Percentiles rank a stretch among this genome's conserved stretches.
Evolutionary conservation across 2,797 vertebrate genomes (phyloP).

Genomic region (Perodicticus potto): DNA sequence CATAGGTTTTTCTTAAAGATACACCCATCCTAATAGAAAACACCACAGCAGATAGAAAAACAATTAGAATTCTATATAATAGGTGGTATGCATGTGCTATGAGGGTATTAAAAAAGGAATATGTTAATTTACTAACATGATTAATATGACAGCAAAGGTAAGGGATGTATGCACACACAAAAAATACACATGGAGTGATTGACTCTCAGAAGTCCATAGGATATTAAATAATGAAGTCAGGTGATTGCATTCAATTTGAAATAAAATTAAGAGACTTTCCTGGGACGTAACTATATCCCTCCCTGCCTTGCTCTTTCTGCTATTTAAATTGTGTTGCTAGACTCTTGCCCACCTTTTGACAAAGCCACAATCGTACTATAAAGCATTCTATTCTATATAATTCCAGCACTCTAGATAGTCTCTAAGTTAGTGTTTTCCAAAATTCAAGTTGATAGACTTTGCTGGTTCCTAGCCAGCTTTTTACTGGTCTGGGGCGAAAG

Average conservation of each 20-base stretch:
- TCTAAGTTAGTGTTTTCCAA: not conserved
- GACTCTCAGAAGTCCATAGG: not conserved
- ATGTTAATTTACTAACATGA: not conserved
- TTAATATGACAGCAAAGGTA: not conserved
- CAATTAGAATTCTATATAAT: not conserved
- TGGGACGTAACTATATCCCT: not conserved
- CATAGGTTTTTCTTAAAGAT: not conserved
- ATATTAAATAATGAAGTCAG: not conserved
- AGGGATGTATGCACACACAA: not conserved
- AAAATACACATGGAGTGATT: not conserved
- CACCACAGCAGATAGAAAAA: not conserved
- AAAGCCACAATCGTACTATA: not conserved
- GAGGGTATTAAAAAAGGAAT: not conserved
- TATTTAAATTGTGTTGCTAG: not conserved
- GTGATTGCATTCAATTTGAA: slow-evolving; percentile 21
- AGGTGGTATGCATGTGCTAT: not conserved
- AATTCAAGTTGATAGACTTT: not conserved
- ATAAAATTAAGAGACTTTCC: not conserved
- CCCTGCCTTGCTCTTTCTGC: not conserved
- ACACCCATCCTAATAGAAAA: not conserved
- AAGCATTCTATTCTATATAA: not conserved
- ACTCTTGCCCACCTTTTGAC: not conserved
- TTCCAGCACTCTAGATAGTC: not conserved
- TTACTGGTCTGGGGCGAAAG: not conserved
- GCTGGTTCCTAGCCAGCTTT: not conserved